Base-by-base conservation (phyloP, 2,113 vertebrate genomes). In the rat (Rattus norvegicus) region DNA sequence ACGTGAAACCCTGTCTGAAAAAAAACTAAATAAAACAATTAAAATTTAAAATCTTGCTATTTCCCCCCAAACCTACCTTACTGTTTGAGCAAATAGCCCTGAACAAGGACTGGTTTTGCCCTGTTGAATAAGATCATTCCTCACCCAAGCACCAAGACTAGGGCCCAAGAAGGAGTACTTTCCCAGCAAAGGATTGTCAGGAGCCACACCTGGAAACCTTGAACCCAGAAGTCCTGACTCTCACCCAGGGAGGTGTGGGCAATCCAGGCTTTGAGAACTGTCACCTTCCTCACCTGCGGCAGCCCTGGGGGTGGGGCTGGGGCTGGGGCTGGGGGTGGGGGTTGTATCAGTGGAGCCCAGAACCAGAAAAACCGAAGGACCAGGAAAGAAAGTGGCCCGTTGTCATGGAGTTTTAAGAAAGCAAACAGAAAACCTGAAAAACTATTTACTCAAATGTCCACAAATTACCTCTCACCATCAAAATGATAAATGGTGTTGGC, bases 61-160 rank as follows among this genome's bases (percentile, higher is more conserved):
- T 90, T 96, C 70, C 54, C 70, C 52, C 22, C 49, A 90, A 94
- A 76, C 76, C 85, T 93, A 84, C 59, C 95, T 54, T 88, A 76
- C 93, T 77, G 39, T 67, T 96, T 88, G 92, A 96, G 90, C 95
- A 96, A 96, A 97, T 49, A 96, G 49, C 17, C 59, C 80, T 63
- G 72, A 93, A 10, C 49, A 39, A 95, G 88, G 73, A 72, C 69
- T 61, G 92, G 61, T 91, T 88, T 94, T 90, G 73, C 59, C 20
- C 36, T 88, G 47, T 92, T 95, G 88, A 86, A 77, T 67, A 96
- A 97, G 76, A 95, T 28, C 87, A 56, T 76, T 85, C 81, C 76
- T 94, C 76, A 54, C 86, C 96, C 91, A 43, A 24, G 59, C 30
- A 13, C 77, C 3, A 5, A 52, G 28, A 26, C 49, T 47, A 11